Evolutionary conservation across 2,113 vertebrate species (phyloP), one percentile per base, ranked within the genome.

Genomic region (Atractosteus spatula): DNA sequence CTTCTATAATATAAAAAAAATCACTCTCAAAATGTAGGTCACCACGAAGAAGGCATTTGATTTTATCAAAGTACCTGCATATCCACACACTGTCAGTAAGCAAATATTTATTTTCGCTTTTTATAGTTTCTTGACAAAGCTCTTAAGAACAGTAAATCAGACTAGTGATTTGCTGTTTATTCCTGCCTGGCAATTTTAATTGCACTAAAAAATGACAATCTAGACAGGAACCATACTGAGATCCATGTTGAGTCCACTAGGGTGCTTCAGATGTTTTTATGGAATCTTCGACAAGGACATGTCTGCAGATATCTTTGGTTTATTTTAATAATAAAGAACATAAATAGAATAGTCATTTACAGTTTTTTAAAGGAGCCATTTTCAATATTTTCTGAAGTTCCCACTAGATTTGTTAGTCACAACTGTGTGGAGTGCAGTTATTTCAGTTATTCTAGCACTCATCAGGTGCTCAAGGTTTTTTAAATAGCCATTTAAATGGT

Each of bases 171-270:
- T 29, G 29, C 29, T 29, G 8, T 76, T 74, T 78, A 78, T 73
- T 78, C 56, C 59, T 65, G 63, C 71, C 61, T 63, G 45, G 42
- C 66, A 41, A 55, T 68, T 74, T 67, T 75, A 67, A 71, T 63
- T 54, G 68, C 62, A 67, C 13, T 47, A n/a, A 66, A 14, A 47
- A 45, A 41, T 45, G 59, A 74, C 64, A 66, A 66, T 65, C 73
- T 68, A 78, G 74, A 74, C 79, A 74, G 66, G 66, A 76, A n/a
- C 66, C 62, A 68, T 71, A 74, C 74, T 74, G 74, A 66, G 64
- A 45, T 66, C 42, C 45, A 45, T n/a, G 14, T n/a, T 44, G 13
- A 66, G 65, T 66, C 41, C 64, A 47, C 43, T n/a, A 45, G 64
- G 64, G 64, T 64, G 74, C 67, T 43, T 3, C 14, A 47, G 41